Evolutionary conservation across 2,113 vertebrate genomes (phyloP), one percentile per base, ranked within the genome.

Genomic region (Lathamus discolor): DNA sequence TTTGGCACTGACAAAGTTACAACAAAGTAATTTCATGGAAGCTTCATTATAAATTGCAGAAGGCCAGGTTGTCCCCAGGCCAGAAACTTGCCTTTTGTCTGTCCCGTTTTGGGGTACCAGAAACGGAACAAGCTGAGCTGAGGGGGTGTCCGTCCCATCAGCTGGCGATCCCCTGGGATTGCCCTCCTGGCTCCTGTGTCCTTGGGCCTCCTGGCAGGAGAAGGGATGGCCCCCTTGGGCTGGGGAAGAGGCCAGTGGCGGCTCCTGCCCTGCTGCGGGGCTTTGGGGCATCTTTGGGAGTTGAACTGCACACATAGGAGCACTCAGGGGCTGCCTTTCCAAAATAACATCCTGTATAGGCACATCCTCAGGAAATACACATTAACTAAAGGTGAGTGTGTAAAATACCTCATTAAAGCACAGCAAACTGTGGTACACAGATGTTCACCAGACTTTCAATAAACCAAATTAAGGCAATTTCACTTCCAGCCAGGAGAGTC

Each of bases 331-430:
- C 4, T 78, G 64, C 48, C 64, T 77, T 78, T 93, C n/a, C 61
- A 44, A 51, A 90, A 85, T 27, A 39, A 27, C 9, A 72, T 84
- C 6, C 11, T 5, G 7, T 33, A 37, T 5, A 44, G 25, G 39
- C 43, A 44, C 8, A 7, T 61, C 33, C 62, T 72, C 55, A 75
- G 83, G 80, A 93, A 88, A 83, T 82, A 48, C 2, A 2, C 33
- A 37, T 70, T 78, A 90, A 83, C 39, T 62, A 57, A 37, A 55
- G 68, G 18, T 28, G 35, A 86, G 51, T 18, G 66, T 72, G 74
- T 82, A 62, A 95, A 94, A 64, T 29, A 81, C 83, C 48, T 93
- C 57, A 41, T 95, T 81, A 92, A 92, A 73, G 25, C 29, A 11
- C 64, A 86, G 76, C 39, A 78, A 31, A 35, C 51, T 39, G 33